These are phyloP conservation scores for Isichthys henryi DNA, from an alignment of 2,113 vertebrate species.

Conservation along the genomic window DNA sequence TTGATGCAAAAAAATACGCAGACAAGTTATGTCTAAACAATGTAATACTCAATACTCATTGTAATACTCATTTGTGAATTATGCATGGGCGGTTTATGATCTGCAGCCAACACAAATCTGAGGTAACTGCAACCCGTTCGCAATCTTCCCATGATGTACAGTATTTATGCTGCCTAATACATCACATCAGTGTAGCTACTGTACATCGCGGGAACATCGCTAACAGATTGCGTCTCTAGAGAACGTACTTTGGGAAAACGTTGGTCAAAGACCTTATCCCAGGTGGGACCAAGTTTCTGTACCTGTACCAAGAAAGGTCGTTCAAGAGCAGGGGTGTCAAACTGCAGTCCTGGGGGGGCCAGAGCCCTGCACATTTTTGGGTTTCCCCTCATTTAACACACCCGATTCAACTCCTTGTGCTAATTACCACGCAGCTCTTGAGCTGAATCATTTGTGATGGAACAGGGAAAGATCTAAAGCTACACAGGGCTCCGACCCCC, in stretches of 20 bases:
- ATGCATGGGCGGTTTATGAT: too few relatives aligned
- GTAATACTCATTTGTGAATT: too few relatives aligned
- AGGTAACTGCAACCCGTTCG: not conserved
- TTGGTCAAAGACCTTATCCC: not conserved
- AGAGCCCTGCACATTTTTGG: too few relatives aligned
- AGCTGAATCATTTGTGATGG: too few relatives aligned
- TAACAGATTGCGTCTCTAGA: not conserved
- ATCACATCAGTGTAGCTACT: not conserved
- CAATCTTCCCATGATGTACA: not conserved
- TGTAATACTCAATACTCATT: not conserved
- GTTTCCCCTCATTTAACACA: too few relatives aligned
- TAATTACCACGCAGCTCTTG: too few relatives aligned
- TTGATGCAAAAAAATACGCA: not conserved
- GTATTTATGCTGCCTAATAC: not conserved
- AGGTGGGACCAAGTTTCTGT: not conserved
- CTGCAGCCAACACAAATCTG: not conserved
- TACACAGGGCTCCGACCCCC: not conserved
- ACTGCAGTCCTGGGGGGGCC: too few relatives aligned
- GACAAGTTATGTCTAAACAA: not conserved
- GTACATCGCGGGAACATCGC: not conserved
- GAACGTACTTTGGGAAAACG: not conserved
- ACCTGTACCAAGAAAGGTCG: not conserved
- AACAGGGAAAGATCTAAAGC: too few relatives aligned
- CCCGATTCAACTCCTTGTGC: too few relatives aligned
- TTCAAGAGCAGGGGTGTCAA: not conserved